Conservation (phyloP, 2,113 vertebrate species). For the Dipodomys ordii region DNA sequence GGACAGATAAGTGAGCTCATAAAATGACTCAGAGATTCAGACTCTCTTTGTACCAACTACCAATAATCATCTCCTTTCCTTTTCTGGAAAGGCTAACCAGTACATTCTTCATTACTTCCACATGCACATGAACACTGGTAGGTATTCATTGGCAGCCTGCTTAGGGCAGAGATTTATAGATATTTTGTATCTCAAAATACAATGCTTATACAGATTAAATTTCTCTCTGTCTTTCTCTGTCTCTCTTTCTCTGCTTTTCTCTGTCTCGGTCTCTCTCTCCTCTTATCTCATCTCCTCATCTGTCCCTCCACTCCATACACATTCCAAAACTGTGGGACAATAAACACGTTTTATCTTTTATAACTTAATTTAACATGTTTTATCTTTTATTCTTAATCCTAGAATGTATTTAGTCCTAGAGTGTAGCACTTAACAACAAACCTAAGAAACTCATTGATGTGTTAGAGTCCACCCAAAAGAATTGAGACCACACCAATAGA, state of each 20-base stretch:
- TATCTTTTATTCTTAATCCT: conserved; percentile 12
- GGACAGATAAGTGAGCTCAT: neutral
- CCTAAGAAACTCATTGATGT: neutral
- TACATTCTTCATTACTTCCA: neutral
- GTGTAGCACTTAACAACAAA: neutral
- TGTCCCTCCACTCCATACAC: neutral
- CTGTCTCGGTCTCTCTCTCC: neutral
- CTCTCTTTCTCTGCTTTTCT: neutral
- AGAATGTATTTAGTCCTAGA: conserved; percentile 3
- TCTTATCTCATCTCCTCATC: too few species aligned
- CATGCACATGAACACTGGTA: neutral
- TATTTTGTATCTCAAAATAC: neutral
- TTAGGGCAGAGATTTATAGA: neutral
- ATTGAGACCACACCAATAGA: neutral
- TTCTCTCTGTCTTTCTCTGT: neutral
- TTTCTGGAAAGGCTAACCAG: neutral
- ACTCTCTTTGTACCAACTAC: neutral
- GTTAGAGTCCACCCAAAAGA: neutral
- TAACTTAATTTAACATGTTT: neutral
- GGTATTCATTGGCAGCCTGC: neutral
- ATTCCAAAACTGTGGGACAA: neutral
- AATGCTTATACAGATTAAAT: neutral
- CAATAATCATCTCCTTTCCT: too few species aligned
- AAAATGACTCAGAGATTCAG: too few species aligned
- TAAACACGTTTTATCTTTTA: neutral